Conservation (phyloP, 2,797 vertebrate species). For the Poecile montanus region DNA sequence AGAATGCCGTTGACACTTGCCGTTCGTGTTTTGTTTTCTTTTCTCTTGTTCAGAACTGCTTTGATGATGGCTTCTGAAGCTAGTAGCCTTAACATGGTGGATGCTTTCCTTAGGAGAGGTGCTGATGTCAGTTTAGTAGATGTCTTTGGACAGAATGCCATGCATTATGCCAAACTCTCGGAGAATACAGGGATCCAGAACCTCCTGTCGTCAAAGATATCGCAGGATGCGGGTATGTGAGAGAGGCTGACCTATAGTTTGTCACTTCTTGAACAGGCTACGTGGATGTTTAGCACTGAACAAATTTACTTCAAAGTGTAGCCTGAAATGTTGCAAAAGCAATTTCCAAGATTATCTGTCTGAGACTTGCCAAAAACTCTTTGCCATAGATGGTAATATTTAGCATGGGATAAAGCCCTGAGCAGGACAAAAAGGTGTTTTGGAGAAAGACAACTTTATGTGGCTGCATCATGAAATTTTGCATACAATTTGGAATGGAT, state of each 20-base stretch:
- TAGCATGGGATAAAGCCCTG: not conserved
- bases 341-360: not conserved
- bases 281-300: not conserved
- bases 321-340: not conserved
- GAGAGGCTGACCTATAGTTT: conserved; percentile 15
- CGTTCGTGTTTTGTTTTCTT: not conserved
- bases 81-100: conserved; percentile 75
- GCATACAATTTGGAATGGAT: not conserved
- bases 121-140: conserved; percentile 85
- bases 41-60: conserved; percentile 80
- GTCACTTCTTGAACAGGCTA: conserved; percentile 8
- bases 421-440: not conserved
- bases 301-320: conserved; percentile 28
- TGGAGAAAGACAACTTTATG: not conserved
- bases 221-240: conserved; percentile 82
- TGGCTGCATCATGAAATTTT: not conserved
- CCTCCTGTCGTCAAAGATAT: conserved; percentile 81
- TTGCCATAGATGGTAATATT: not conserved
- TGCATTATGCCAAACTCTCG: conserved; percentile 84
- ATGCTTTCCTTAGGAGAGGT: conserved; percentile 84
- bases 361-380: not conserved
- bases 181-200: conserved; percentile 82
- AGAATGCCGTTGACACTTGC: not conserved
- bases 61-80: conserved; percentile 90
- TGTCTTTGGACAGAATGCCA: conserved; percentile 86